Evolutionary conservation across 2,888 invertebrate genomes (phyloP).

Genomic region (Leptopterna dolabrata): DNA sequence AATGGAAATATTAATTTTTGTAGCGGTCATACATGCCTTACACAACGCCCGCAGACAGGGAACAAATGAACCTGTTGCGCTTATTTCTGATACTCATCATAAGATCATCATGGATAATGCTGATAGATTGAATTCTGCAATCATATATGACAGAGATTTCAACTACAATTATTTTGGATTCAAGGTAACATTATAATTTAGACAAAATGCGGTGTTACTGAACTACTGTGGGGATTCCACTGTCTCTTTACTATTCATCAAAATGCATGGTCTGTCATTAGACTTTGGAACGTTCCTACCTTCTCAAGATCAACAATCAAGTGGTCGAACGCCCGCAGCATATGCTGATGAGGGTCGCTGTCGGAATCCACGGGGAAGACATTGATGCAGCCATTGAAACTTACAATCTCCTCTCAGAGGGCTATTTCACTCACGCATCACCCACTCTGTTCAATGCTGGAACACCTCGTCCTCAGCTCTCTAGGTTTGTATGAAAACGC

Average conservation of each 20-base stretch:
- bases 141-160: conserved; percentile 97
- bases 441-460: conserved; percentile 97
- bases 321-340: conserved; percentile 97
- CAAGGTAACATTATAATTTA: conserved; percentile 70
- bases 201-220: not conserved
- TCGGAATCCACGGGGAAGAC: conserved; percentile 95
- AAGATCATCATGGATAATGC: conserved; percentile 86
- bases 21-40: conserved; percentile 91
- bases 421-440: conserved; percentile 97
- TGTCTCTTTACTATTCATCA: not conserved
- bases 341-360: conserved; percentile 97
- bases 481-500: conserved; percentile 70
- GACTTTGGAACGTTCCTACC: conserved; percentile 94
- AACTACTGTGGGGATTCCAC: not conserved
- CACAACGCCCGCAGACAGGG: conserved; percentile 80
- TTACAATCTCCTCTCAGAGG: conserved; percentile 93
- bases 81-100: conserved; percentile 87
- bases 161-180: conserved; percentile 99
- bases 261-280: conserved; percentile 62
- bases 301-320: conserved; percentile 88
- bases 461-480: conserved; percentile 90
- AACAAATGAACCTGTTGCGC: conserved; percentile 79
- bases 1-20: conserved; percentile 64
- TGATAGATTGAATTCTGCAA: conserved; percentile 91
- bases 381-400: conserved; percentile 94